Evolutionary conservation across 2,888 invertebrate species (phyloP).

Genomic region (Julus scanicus): DNA sequence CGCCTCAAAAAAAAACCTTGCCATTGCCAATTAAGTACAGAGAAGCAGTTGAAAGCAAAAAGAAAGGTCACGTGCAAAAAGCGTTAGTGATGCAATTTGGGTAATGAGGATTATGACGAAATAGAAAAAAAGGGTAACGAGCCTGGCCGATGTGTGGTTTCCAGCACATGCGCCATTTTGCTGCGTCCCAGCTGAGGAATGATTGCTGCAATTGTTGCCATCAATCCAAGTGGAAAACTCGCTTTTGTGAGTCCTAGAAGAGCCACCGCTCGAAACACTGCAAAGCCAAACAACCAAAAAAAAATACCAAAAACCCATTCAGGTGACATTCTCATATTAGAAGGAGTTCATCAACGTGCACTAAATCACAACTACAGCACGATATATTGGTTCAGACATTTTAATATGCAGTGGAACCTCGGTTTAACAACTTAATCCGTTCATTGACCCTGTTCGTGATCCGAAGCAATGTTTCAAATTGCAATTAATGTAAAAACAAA

Average conservation of each 20-base stretch:
- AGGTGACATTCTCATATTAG: too few relatives aligned
- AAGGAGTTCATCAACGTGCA: too few relatives aligned
- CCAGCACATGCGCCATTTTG: constrained; percentile 56
- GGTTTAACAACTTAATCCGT: too few relatives aligned
- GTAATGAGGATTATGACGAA: background rate
- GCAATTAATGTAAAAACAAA: too few relatives aligned
- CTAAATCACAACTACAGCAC: too few relatives aligned
- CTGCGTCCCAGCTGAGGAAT: constrained; percentile 9
- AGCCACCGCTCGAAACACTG: constrained; percentile 53
- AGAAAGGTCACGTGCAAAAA: background rate
- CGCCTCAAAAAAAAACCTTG: background rate
- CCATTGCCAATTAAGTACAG: background rate
- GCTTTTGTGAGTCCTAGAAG: constrained; percentile 56
- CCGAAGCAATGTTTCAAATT: too few relatives aligned
- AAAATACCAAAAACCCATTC: constrained; percentile 32
- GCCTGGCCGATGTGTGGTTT: constrained; percentile 53
- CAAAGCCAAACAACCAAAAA: constrained; percentile 46
- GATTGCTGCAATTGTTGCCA: constrained; percentile 40
- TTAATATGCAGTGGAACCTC: too few relatives aligned
- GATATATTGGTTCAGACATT: too few relatives aligned
- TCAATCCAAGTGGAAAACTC: constrained; percentile 58
- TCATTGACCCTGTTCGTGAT: too few relatives aligned
- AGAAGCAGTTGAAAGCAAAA: background rate
- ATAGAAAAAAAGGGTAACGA: constrained; percentile 53
- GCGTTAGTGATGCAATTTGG: background rate